Evolutionary conservation across 2,888 invertebrate genomes (phyloP).

Genomic region (Sisyra nigra): DNA sequence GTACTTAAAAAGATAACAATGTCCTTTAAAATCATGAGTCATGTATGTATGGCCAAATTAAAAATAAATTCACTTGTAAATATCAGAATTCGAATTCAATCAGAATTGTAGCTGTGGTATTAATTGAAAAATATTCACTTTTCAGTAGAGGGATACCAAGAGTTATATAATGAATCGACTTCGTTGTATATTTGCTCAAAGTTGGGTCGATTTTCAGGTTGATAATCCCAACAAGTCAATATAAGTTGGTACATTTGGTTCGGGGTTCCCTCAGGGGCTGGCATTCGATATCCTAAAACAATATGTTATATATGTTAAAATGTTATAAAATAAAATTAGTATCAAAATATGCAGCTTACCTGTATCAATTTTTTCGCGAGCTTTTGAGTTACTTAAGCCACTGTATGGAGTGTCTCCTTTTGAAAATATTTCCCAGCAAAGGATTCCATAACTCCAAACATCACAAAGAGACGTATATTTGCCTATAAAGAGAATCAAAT

Average conservation of each 20-base stretch:
- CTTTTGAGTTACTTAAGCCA: conserved; percentile 86
- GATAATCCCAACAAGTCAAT: conserved; percentile 88
- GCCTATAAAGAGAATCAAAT: conserved; percentile 38
- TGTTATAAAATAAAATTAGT: not conserved
- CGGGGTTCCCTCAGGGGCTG: conserved; percentile 74
- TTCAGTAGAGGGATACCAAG: conserved; percentile 7
- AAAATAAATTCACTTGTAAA: too few relatives aligned
- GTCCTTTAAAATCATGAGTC: too few relatives aligned
- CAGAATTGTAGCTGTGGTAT: too few relatives aligned
- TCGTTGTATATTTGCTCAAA: conserved; percentile 75
- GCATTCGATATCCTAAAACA: conserved; percentile 75
- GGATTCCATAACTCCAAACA: conserved; percentile 92
- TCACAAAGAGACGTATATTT: conserved; percentile 92
- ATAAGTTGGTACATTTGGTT: conserved; percentile 82
- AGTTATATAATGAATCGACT: conserved; percentile 39
- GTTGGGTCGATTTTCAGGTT: conserved; percentile 80
- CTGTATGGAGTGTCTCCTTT: conserved; percentile 86
- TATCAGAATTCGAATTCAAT: too few relatives aligned
- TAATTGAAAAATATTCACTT: not conserved
- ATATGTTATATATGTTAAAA: not conserved
- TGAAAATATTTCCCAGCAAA: conserved; percentile 95
- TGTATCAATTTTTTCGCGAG: conserved; percentile 83
- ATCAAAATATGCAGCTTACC: conserved; percentile 39
- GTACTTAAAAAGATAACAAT: too few relatives aligned
- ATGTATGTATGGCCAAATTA: too few relatives aligned